Evolutionary conservation across 2,888 invertebrate genomes (phyloP).

Genomic region (Desoria tigrina): DNA sequence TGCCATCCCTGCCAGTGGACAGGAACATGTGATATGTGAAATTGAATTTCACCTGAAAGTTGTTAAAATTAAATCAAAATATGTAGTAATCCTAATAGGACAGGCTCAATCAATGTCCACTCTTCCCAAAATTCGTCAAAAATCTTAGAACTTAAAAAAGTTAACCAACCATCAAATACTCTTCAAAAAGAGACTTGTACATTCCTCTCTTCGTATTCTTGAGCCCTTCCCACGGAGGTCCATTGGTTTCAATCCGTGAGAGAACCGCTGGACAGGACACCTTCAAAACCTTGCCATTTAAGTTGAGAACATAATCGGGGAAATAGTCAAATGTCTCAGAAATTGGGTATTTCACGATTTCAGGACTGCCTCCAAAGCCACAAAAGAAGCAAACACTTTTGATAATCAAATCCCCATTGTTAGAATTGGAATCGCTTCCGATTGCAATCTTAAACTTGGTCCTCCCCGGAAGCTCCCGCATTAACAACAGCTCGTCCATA

Average conservation of each 20-base stretch:
- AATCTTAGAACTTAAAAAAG: too few relatives aligned
- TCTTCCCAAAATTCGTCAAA: too few relatives aligned
- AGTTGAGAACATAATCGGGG: constrained; percentile 38
- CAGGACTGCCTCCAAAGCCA: constrained; percentile 17
- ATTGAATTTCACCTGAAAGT: constrained; percentile 38
- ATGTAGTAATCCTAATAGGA: too few relatives aligned
- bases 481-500: constrained; percentile 29
- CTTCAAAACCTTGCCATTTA: constrained; percentile 34
- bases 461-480: constrained; percentile 29
- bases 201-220: constrained; percentile 37
- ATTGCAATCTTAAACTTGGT: constrained; percentile 35
- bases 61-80: too few relatives aligned
- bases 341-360: constrained; percentile 16
- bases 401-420: constrained; percentile 6
- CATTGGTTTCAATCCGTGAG: constrained; percentile 38
- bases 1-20: constrained; percentile 27
- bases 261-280: constrained; percentile 34
- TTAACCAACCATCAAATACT: constrained; percentile 31
- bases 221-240: constrained; percentile 29
- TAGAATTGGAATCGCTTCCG: neutral
- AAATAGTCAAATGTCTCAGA: constrained; percentile 29
- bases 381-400: constrained; percentile 34
- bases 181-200: constrained; percentile 42
- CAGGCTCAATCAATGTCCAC: constrained; percentile 7
- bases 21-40: constrained; percentile 41